Evolutionary conservation across 1,140 invertebrate species (phyloP).

Genomic region (Holcopasites calliopsidis): DNA sequence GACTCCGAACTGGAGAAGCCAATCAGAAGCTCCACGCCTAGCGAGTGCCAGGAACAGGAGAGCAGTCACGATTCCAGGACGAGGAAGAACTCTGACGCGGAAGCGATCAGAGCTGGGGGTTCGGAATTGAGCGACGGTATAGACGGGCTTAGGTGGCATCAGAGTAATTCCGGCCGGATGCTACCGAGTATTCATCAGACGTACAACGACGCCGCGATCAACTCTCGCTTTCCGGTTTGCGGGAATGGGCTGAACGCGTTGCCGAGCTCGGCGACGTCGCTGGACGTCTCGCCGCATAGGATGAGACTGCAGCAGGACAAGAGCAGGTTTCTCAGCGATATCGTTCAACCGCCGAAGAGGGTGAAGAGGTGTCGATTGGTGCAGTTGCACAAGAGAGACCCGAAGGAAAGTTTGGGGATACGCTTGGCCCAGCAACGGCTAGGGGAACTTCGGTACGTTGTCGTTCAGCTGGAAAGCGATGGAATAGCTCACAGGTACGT

Average conservation of each 20-base stretch:
- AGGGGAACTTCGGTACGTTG: slow-evolving; percentile 87
- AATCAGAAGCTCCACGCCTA: slow-evolving; percentile 70
- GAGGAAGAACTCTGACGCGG: slow-evolving; percentile 22
- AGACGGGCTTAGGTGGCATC: slow-evolving; percentile 76
- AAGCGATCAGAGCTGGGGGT: slow-evolving; percentile 9
- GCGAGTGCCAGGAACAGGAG: slow-evolving; percentile 65
- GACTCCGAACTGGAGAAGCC: slow-evolving; percentile 76
- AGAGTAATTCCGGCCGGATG: slow-evolving; percentile 72
- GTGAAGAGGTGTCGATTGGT: slow-evolving; percentile 72
- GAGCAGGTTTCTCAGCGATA: slow-evolving; percentile 74
- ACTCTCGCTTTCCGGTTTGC: slow-evolving; percentile 46
- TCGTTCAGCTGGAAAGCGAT: slow-evolving; percentile 89
- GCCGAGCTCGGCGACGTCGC: slow-evolving; percentile 12
- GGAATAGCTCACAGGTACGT: slow-evolving; percentile 89
- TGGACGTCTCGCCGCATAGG: slow-evolving; percentile 67
- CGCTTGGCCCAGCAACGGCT: slow-evolving; percentile 84
- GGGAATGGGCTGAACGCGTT: slow-evolving; percentile 29
- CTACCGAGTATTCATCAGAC: slow-evolving; percentile 75
- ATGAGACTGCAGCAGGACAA: slow-evolving; percentile 76
- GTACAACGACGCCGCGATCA: slow-evolving; percentile 53
- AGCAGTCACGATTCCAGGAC: slow-evolving; percentile 29
- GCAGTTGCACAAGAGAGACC: slow-evolving; percentile 80
- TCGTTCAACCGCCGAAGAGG: slow-evolving; percentile 72
- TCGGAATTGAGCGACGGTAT: slow-evolving; percentile 54
- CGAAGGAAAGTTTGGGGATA: slow-evolving; percentile 86